Conservation (phyloP, 2,113 vertebrate species). For the Catharus bicknelli region DNA sequence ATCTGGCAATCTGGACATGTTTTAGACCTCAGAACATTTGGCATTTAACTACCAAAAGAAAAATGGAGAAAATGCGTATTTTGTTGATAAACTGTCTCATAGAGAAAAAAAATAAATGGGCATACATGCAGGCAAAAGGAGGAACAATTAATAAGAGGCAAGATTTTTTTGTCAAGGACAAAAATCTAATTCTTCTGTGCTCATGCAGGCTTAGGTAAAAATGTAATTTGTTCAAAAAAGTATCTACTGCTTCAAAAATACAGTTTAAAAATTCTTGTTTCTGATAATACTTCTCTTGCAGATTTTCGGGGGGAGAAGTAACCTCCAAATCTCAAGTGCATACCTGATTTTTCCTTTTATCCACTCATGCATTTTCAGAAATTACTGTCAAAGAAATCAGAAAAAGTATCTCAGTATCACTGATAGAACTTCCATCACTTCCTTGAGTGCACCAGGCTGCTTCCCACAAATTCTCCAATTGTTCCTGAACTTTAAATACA, state of each 20-base stretch:
- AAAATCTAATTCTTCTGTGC: background rate
- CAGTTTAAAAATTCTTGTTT: background rate
- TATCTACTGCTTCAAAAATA: background rate
- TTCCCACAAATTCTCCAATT: background rate
- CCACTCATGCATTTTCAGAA: background rate
- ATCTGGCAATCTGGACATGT: background rate
- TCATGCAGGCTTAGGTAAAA: background rate
- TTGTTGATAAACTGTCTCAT: background rate
- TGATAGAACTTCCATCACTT: background rate
- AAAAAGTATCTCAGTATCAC: background rate
- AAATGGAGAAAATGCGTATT: background rate
- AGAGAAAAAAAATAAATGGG: background rate
- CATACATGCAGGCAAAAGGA: background rate
- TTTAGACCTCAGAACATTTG: background rate
- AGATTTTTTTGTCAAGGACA: background rate
- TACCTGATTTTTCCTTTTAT: background rate
- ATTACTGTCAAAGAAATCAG: background rate
- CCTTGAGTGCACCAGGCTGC: background rate
- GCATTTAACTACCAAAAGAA: background rate
- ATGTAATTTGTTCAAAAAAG: background rate
- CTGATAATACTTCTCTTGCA: background rate
- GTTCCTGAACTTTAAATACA: background rate
- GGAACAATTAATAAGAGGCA: background rate
- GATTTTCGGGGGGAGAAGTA: background rate
- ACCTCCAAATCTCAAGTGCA: background rate